Conservation (phyloP, 2,113 vertebrate species). For the Cebus imitator region DNA sequence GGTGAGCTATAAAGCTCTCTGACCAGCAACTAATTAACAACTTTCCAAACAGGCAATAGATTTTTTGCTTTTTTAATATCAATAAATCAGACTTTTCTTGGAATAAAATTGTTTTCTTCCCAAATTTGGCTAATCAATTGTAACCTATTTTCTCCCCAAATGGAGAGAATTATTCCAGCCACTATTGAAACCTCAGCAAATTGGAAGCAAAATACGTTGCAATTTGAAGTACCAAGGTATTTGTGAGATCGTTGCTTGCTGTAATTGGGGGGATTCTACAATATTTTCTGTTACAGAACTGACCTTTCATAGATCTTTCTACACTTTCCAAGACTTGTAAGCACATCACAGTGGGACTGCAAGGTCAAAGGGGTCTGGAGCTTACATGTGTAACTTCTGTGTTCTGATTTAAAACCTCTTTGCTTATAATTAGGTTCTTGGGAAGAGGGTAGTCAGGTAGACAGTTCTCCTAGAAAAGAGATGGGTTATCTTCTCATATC, state of each 20-base stretch:
- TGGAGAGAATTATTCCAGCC: slow-evolving; percentile 18
- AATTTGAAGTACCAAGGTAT: not conserved
- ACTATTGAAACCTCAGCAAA: slow-evolving; percentile 39
- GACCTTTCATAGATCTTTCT: not conserved
- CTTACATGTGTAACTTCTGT: not conserved
- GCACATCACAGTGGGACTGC: not conserved
- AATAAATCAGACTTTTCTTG: slow-evolving; percentile 22
- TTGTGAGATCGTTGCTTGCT: not conserved
- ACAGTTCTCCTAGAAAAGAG: not conserved
- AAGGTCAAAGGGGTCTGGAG: fast-evolving
- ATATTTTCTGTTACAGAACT: not conserved
- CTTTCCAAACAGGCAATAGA: not conserved
- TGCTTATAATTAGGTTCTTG: not conserved
- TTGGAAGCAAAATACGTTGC: not conserved
- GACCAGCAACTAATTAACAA: slow-evolving; percentile 25
- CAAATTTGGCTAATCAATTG: not conserved
- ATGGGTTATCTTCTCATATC: not conserved
- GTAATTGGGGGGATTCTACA: not conserved
- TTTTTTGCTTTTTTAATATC: slow-evolving; percentile 8
- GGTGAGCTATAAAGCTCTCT: not conserved
- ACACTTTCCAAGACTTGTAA: not conserved
- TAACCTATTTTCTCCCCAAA: slow-evolving; percentile 2
- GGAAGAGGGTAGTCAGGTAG: not conserved
- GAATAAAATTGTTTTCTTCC: not conserved
- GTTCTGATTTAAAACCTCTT: not conserved